A percentile compares a stretch with the other conserved stretches of the same genome.
Conservation (phyloP, 1,140 invertebrate species). For the Bombus pascuorum region DNA sequence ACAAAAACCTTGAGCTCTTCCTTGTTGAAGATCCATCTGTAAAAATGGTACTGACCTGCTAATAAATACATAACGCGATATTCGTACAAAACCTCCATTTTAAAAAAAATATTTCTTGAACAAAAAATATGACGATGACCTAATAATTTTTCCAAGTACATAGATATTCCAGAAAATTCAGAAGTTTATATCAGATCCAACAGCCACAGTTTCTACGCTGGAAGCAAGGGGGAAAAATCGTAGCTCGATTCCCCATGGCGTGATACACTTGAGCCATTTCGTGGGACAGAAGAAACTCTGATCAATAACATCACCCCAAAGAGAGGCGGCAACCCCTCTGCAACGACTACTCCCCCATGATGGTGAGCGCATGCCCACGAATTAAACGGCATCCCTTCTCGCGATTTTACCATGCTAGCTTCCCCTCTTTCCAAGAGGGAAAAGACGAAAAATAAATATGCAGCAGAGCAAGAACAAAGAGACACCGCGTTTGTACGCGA, state of each 20-base stretch:
- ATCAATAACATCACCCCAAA: slow-evolving; percentile 63
- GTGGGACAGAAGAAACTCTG: slow-evolving; percentile 55
- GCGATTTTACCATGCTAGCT: slow-evolving; percentile 21
- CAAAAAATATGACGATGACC: neutral
- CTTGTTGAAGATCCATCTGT: too few species aligned
- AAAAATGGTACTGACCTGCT: too few species aligned
- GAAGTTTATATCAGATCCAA: neutral
- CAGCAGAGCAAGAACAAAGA: slow-evolving; percentile 6
- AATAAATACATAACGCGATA: neutral
- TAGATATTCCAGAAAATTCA: neutral
- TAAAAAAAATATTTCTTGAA: neutral
- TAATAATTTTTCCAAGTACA: neutral
- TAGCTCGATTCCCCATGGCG: slow-evolving; percentile 36
- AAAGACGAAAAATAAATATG: slow-evolving; percentile 31
- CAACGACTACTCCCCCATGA: slow-evolving; percentile 59
- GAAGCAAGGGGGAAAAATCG: neutral
- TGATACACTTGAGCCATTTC: slow-evolving; percentile 61
- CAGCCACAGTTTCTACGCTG: neutral
- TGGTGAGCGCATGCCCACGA: slow-evolving; percentile 62
- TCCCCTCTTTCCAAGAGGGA: neutral
- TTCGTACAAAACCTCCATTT: neutral
- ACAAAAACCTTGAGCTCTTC: too few species aligned
- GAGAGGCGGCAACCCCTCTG: slow-evolving; percentile 55
- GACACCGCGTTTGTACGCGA: slow-evolving; percentile 10
- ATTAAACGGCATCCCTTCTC: slow-evolving; percentile 53